Evolutionary conservation across 2,113 vertebrate genomes (phyloP), one percentile per base, ranked within the genome.

Genomic region (Gavialis gangeticus): DNA sequence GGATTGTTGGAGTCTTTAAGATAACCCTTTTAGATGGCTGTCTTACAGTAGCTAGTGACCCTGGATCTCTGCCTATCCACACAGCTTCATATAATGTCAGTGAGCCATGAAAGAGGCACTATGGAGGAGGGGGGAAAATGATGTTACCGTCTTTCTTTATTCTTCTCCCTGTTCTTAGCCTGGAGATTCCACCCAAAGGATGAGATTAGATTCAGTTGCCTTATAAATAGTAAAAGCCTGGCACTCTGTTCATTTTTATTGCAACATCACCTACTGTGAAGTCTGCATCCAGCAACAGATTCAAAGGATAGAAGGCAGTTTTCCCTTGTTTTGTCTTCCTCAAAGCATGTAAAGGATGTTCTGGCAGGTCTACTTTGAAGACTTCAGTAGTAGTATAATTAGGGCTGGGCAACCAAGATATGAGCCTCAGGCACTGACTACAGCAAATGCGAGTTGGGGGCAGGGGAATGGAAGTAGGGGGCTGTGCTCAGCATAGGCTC

Each of bases 181-280:
- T 37, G 67, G 19, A 9, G 30, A 84, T 75, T 91, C 55, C 87
- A 75, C 69, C 85, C 79, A 93, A 95, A 69, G 82, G 28, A 6
- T 16, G 12, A 82, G 12, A 92, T 64, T 95, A 92, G 90, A 89
- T 95, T 97, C 88, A 79, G 15, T 84, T 79, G 27, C 15, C 57
- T 94, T 94, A 87, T 92, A 46, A 80, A 89, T 73, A 69, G 60
- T n/a, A 57, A 87, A 64, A 83, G 93, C 58, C 10, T 84, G 79
- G 79, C 12, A 22, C 13, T 79, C 90, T 92, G 76, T 81, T 91
- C 89, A 90, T 58, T 91, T 92, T 88, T 55, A 34, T 4, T 1
- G 59, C 3, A 14, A 55, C 81, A 75, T 63, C 84, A 84, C 69
- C 6, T 79, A 80, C 46, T 46, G 25, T 30, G 56, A 75, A 87